A percentile compares a stretch with the other conserved stretches of the same genome.
These are phyloP conservation scores for Notothenia rossii DNA, from an alignment of 2,113 vertebrate genomes.

Conservation along the genomic window DNA sequence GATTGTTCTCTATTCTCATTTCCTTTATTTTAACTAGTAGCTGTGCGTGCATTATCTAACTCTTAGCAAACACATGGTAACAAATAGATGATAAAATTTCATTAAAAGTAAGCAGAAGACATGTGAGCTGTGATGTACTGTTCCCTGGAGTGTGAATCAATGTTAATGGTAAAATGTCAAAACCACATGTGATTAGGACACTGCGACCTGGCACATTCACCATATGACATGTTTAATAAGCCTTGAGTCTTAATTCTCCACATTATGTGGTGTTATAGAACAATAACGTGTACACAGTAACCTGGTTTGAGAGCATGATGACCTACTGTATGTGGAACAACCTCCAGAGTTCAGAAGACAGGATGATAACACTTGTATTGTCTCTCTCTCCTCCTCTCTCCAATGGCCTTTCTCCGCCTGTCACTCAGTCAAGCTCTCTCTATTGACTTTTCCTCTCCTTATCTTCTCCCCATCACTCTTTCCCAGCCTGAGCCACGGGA, in stretches of 20 bases:
- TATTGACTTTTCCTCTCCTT: conserved; percentile 62
- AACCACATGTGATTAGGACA: background rate
- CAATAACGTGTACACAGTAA: background rate
- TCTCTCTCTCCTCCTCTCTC: conserved; percentile 8
- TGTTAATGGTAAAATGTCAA: background rate
- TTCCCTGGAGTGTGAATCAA: background rate
- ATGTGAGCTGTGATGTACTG: background rate
- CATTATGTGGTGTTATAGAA: background rate
- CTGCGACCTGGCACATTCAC: background rate
- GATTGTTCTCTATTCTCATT: background rate
- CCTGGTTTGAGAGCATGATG: conserved; percentile 12
- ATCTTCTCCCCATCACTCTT: conserved; percentile 57
- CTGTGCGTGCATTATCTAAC: background rate
- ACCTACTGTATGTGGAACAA: conserved; percentile 1
- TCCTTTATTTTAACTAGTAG: background rate
- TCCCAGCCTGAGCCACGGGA: conserved; percentile 32
- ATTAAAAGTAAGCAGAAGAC: background rate
- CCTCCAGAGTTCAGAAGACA: background rate
- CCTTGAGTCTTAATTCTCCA: background rate
- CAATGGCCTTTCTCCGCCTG: conserved; percentile 26
- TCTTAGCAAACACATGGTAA: background rate
- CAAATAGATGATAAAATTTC: background rate
- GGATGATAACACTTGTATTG: background rate
- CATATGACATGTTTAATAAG: background rate
- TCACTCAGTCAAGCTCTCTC: conserved; percentile 40